Evolutionary conservation across 2,797 vertebrate species (phyloP), one percentile per base, ranked within the genome.

Genomic region (Hippocampus kuda): DNA sequence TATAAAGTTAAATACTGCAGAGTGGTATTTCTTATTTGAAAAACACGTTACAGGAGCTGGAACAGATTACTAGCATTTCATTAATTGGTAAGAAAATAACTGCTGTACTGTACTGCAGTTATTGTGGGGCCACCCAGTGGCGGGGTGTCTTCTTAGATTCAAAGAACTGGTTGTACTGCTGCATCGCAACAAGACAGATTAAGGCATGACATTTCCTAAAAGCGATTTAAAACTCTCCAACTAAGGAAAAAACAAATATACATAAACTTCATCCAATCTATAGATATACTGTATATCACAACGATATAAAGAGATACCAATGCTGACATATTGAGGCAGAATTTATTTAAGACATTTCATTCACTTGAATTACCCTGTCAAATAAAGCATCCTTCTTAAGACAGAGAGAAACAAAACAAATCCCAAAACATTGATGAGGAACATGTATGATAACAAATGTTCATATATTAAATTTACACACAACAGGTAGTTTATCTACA

Each of bases 261-360:
- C 56, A 34, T 20, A 27, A 18, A 18, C 15, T 61, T 24, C 53
- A 24, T 56, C 4, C 18, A 61, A 30, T 34, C 27, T 22, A 16
- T 59, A 30, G 26, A 30, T 30, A 60, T 16, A 34, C 16, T 27
- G 12, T 12, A 59, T 26, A 30, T 30, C 3, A 56, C 3, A 59
- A 61, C 11, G 16, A 46, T 15, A 27, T 3, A 24, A 64, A 27
- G 8, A 49, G 20, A 65, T 30, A 15, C 3, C 44, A 49, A 12
- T 42, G 42, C 18, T 65, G 4, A 15, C 44, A 65, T 26, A 18
- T 65, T 49, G 63, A 48, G 44, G 24, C 63, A 65, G 12, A 65
- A 65, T 65, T 65, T 65, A 65, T 65, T 64, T 30, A 65, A 65
- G 63, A 48, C 63, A 65, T 65, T 64, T 24, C 15, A n/a, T 65